Conservation (phyloP, 2,888 invertebrate genomes). For the Chloromyia formosa region DNA sequence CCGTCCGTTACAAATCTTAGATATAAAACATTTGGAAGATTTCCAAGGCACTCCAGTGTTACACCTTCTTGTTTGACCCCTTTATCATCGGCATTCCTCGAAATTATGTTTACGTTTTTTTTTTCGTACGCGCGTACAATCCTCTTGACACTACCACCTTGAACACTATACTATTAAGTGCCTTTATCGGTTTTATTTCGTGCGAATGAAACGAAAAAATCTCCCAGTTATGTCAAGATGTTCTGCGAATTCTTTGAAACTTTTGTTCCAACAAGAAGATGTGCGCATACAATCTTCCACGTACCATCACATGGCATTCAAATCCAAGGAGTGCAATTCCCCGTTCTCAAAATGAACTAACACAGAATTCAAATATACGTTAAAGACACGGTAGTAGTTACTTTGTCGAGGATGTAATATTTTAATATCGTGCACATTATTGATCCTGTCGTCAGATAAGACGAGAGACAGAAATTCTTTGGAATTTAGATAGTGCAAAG, state of each 20-base stretch:
- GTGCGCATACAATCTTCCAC: neutral
- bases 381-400: neutral
- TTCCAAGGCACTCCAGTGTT: neutral
- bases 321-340: neutral
- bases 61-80: neutral
- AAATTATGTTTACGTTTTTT: neutral
- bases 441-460: constrained; percentile 64
- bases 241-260: constrained; percentile 22
- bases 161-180: constrained; percentile 9
- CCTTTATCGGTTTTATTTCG: neutral
- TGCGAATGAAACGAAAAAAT: constrained; percentile 26
- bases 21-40: too few species aligned
- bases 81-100: neutral
- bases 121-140: neutral
- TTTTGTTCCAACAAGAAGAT: constrained; percentile 6
- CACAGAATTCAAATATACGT: neutral
- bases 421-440: constrained; percentile 64
- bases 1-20: too few species aligned
- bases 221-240: constrained; percentile 38
- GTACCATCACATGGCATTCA: constrained; percentile 2
- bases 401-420: constrained; percentile 48
- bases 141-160: constrained; percentile 25
- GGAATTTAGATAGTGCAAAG: constrained; percentile 52
- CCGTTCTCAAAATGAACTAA: neutral
- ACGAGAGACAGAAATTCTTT: constrained; percentile 60